A percentile compares a stretch with the other conserved stretches of the same genome.
phyloP scores from a whole-genome alignment of 2,113 vertebrate genomes.

The Phalacrocorax brasilianus region DNA sequence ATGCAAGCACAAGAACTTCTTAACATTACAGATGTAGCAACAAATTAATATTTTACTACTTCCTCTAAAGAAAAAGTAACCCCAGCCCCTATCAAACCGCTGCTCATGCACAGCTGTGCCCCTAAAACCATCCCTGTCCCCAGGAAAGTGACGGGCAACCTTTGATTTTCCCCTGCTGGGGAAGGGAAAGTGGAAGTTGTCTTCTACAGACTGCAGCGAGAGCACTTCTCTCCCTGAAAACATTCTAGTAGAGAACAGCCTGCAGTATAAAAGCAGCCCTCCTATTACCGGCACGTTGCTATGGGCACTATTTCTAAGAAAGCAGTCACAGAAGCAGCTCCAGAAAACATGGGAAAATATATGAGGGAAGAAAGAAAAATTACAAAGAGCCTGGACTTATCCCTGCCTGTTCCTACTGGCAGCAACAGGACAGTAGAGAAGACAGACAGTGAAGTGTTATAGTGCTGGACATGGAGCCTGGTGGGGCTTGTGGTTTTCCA shows the following conservation, averaged over 20 bases:
- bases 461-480: neutral
- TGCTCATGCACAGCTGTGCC: neutral
- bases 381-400: neutral
- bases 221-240: neutral
- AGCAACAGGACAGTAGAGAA: fast-evolving
- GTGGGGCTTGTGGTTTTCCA: neutral
- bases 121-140: neutral
- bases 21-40: neutral
- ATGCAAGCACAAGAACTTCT: neutral
- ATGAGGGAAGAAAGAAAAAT: neutral
- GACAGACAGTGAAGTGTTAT: fast-evolving
- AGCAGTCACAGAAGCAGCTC: neutral
- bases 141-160: neutral
- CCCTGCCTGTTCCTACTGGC: neutral
- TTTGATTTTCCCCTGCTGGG: neutral
- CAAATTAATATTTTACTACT: neutral
- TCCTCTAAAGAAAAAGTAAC: neutral
- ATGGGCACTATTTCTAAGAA: neutral
- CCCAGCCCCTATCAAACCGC: fast-evolving
- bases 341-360: neutral
- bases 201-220: neutral
- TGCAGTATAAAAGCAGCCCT: neutral
- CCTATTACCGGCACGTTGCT: neutral
- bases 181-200: neutral
- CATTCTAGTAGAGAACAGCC: neutral